These are phyloP conservation scores for Aphidius ervi DNA, from an alignment of 1,140 invertebrate genomes.

Conservation along the genomic window DNA sequence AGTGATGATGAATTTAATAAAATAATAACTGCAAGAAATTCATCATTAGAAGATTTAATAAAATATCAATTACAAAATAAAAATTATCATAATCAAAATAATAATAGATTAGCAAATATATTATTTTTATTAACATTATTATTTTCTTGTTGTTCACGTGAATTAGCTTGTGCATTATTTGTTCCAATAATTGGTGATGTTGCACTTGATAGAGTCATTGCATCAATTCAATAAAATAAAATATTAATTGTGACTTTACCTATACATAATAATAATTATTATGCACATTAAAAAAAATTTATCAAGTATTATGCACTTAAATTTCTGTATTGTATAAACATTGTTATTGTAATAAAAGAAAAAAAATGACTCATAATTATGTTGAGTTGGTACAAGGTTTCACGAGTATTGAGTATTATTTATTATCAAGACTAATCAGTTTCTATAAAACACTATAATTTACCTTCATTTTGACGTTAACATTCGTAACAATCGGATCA, in stretches of 20 bases:
- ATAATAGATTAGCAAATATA: slow-evolving; percentile 33
- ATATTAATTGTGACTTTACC: slow-evolving; percentile 17
- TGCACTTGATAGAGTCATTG: slow-evolving; percentile 42
- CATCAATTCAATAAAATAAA: slow-evolving; percentile 33
- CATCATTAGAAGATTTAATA: slow-evolving; percentile 33
- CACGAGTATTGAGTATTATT: neutral
- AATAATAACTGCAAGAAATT: slow-evolving; percentile 32
- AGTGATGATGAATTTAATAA: slow-evolving; percentile 17
- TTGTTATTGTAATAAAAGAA: too few species aligned
- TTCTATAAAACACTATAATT: too few species aligned
- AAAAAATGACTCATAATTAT: neutral
- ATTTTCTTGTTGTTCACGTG: slow-evolving; percentile 36
- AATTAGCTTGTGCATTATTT: slow-evolving; percentile 39
- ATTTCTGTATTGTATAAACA: too few species aligned
- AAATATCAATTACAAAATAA: neutral
- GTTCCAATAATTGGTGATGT: slow-evolving; percentile 41
- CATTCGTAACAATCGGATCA: neutral
- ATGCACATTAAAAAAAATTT: neutral
- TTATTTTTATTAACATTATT: slow-evolving; percentile 40
- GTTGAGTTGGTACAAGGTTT: neutral
- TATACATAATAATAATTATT: slow-evolving; percentile 4
- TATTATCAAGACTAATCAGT: too few species aligned
- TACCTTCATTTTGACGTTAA: neutral
- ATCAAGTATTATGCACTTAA: neutral
- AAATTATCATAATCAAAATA: slow-evolving; percentile 28